Base-by-base conservation (phyloP, 2,797 vertebrate species). In the Anguilla megastoma region DNA sequence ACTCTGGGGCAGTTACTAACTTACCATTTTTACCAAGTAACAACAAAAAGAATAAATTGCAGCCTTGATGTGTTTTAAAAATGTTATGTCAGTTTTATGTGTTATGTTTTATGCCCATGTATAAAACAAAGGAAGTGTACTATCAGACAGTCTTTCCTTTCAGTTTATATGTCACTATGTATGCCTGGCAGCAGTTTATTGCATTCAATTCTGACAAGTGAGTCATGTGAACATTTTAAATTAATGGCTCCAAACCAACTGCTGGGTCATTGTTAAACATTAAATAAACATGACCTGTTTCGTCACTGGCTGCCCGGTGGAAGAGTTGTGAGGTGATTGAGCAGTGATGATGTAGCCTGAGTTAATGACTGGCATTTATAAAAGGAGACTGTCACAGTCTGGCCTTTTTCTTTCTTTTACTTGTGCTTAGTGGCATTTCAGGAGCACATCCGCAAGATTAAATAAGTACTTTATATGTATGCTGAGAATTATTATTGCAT, bases 141-240 rank as follows among this genome's bases (percentile, higher is more conserved):
- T 83, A 21, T 12, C 33, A 41, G 18, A 63, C 58, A 66, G 60
- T 87, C 58, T 83, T 33, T 88, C 41, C 56, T 63, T 80, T 50
- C 33, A 63, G 52, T 58, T 60, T 85, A 88, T 86, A 41, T 83
- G 41, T 84, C 27, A 63, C 60, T 89, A 48, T 86, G 79, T 71
- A 30, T 84, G 85, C 84, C 80, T 87, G 85, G 48, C 66, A 52
- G 36, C 24, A 76, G 50, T 48, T 87, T 56, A 86, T 86, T 84
- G 80, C 76, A 84, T 87, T 74, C 87, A 74, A 86, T 89, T 86
- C 63, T 84, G 33, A 84, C 50, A 50, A 89, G 76, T 86, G 63
- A 86, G 88, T 63, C 41, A 21, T 86, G 63, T 87, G 86, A 89
- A 89, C 85, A 89, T 89, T 45, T 45, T 89, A 86, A 89, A 63